Percentiles rank a stretch among this genome's conserved stretches.
phyloP scores from a whole-genome alignment of 2,113 vertebrate species.

The Aspiorhynchus laticeps region DNA sequence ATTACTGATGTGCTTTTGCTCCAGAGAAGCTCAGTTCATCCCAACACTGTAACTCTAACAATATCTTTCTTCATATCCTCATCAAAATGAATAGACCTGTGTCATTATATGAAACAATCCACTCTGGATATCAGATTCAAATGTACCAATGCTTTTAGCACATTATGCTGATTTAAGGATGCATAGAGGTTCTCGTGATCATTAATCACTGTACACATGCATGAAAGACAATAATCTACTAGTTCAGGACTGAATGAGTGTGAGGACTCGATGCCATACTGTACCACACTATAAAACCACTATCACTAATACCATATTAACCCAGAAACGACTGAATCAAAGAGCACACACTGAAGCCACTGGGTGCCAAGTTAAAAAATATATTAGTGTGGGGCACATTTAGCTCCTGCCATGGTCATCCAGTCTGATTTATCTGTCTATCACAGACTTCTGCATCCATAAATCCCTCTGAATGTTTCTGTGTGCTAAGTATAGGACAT shows the following conservation, averaged over 20 bases:
- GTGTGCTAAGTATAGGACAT: neutral
- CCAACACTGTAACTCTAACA: neutral
- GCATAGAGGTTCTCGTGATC: neutral
- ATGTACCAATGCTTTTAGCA: neutral
- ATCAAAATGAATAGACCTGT: neutral
- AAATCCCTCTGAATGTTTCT: neutral
- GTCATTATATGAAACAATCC: neutral
- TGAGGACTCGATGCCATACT: neutral
- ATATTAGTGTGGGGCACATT: neutral
- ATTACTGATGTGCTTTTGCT: neutral
- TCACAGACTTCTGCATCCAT: neutral
- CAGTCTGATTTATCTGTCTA: neutral
- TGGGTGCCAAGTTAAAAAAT: slow-evolving; percentile 1
- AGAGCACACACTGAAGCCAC: neutral
- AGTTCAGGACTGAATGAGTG: neutral
- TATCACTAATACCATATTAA: slow-evolving; percentile 69
- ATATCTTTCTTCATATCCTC: neutral
- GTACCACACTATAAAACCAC: neutral
- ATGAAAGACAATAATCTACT: neutral
- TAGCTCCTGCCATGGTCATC: neutral
- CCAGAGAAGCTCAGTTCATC: neutral
- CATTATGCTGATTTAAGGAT: neutral
- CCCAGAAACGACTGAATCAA: slow-evolving; percentile 59
- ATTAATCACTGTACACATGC: neutral
- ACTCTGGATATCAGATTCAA: neutral